A percentile compares a stretch with the other conserved stretches of the same genome.
phyloP scores from a whole-genome alignment of 2,113 vertebrate species.

The Charina bottae region DNA sequence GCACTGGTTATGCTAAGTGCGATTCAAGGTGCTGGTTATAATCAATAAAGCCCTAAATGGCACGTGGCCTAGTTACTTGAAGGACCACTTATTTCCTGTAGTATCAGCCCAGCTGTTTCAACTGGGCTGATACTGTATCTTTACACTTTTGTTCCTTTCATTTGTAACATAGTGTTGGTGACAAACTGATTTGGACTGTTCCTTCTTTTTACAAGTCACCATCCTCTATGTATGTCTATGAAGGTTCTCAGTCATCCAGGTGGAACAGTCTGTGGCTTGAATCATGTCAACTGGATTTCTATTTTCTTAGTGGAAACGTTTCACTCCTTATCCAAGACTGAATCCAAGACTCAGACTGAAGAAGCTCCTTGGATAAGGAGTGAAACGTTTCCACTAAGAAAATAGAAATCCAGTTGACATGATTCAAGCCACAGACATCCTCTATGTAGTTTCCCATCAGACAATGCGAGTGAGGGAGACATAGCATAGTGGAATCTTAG shows the following conservation, averaged over 20 bases:
- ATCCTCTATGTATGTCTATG: too few species aligned
- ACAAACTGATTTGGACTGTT: background rate
- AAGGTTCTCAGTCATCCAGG: too few species aligned
- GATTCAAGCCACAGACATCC: too few species aligned
- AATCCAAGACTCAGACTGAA: too few species aligned
- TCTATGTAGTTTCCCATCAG: background rate
- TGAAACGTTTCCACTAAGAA: too few species aligned
- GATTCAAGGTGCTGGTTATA: background rate
- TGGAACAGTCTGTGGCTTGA: too few species aligned
- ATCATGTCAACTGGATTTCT: too few species aligned
- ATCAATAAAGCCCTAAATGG: background rate
- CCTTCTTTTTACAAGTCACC: background rate
- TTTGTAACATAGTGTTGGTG: background rate
- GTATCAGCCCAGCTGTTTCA: background rate
- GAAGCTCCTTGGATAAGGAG: too few species aligned
- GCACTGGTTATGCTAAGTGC: background rate
- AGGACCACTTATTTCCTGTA: background rate
- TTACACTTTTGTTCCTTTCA: background rate
- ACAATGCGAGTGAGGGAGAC: background rate
- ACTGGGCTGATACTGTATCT: background rate
- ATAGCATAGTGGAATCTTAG: background rate
- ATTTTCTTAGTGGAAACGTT: too few species aligned
- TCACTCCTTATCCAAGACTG: too few species aligned
- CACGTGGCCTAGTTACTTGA: background rate
- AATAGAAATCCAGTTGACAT: too few species aligned